Conservation (phyloP, 1,140 invertebrate genomes). For the Macrobrachium nipponense region DNA sequence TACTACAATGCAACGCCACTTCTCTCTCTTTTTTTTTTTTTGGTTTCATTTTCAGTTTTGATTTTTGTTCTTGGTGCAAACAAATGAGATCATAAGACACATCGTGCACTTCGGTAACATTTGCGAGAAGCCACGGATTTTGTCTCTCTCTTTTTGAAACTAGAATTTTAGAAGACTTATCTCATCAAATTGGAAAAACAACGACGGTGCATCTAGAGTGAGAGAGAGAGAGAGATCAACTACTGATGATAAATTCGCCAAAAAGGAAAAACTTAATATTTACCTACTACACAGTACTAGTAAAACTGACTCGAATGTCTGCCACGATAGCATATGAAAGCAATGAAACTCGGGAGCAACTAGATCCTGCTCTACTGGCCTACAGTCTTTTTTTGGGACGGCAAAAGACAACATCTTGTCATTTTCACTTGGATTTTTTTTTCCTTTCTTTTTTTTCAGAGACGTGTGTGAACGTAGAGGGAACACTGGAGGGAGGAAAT, state of each 20-base stretch:
- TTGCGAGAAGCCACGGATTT: no score
- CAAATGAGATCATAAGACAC: no score
- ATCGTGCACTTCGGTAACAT: no score
- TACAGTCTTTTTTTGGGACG: conserved; percentile 38
- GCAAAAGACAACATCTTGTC: conserved; percentile 57
- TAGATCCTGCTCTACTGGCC: conserved; percentile 53
- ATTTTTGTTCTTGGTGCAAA: no score
- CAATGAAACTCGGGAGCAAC: background rate
- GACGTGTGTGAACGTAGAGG: no score
- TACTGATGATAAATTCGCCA: conserved; percentile 1
- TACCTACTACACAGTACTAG: conserved; percentile 16
- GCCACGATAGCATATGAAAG: background rate
- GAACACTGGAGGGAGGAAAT: conserved; percentile 19
- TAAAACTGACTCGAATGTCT: no score
- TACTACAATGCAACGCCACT: background rate
- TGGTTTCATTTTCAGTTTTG: no score
- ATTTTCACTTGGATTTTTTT: conserved; percentile 33
- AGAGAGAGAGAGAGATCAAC: no score
- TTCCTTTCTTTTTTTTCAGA: no score
- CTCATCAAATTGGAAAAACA: conserved; percentile 10
- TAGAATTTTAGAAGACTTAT: background rate
- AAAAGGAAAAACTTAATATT: conserved; percentile 1
- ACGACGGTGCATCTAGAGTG: no score
- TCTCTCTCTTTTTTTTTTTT: background rate
- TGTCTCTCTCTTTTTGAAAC: background rate